Base-by-base conservation (phyloP, 2,113 vertebrate species). In the Cololabis saira region DNA sequence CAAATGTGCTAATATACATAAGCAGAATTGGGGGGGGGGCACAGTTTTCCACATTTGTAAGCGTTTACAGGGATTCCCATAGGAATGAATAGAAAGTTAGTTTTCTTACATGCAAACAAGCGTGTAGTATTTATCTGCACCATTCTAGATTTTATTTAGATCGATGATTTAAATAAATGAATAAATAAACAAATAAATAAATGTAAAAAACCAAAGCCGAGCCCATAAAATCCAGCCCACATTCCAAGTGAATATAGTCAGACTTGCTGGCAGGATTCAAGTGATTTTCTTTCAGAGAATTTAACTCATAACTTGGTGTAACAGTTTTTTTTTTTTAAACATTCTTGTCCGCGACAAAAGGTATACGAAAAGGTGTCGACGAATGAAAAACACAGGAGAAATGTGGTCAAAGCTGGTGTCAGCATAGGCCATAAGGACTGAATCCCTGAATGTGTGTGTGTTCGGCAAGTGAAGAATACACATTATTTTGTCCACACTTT, bases 341-440 rank as follows among this genome's bases (percentile, higher is more conserved):
- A 42, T 62, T 64, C 27, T 13, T 74, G 76, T 70, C 78, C 61
- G 44, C 63, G 67, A 57, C 65, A 54, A 67, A 6, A 80, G 67
- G 71, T 77, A 78, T 80, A 67, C 45, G 71, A 51, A 70, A 79
- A 84, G 74, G 47, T 80, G 81, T 84, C 67, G 71, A 84, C 76
- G 75, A 76, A 63, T 83, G 68, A 83, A 83, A 87, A 90, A 86
- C 85, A 85, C 80, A 68, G 17, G 52, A 85, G 70, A 82, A 88
- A 86, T 88, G 82, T 58, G 74, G 54, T 76, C 89, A 86, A 80
- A 64, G 61, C 18, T 71, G 43, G 73, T 42, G 89, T 89, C 84
- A 90, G 87, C 83, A 86, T 3, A 52, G 68, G 64, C 76, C 67
- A 37, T 85, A 85, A 84, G 84, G 50, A 77, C 2, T 30, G 57